These are phyloP conservation scores for Mesorhabditis spiculigera DNA, from an alignment of 2,888 invertebrate species.

Conservation along the genomic window DNA sequence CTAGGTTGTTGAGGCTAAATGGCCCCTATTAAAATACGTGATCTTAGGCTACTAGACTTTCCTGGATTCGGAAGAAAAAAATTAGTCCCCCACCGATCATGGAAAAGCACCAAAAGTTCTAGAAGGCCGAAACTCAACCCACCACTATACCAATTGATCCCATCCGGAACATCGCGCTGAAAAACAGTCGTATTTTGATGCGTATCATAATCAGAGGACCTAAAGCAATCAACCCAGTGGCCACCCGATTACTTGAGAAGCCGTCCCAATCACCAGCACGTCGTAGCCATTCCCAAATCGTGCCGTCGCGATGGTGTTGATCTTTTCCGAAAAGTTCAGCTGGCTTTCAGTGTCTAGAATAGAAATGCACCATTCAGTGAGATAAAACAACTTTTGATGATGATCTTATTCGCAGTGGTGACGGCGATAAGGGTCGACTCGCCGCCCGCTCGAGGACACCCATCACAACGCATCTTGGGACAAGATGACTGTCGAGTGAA, in stretches of 20 bases:
- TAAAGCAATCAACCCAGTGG: neutral
- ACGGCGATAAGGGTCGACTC: conserved; percentile 35
- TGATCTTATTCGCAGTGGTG: conserved; percentile 42
- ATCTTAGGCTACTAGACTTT: no score
- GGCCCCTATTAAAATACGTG: no score
- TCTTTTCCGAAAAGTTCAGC: conserved; percentile 31
- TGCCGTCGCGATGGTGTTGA: conserved; percentile 28
- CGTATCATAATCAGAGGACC: conserved; percentile 79
- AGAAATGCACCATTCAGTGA: neutral
- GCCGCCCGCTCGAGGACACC: conserved; percentile 23
- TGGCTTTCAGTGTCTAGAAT: conserved; percentile 30
- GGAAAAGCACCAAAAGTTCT: neutral
- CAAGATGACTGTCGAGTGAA: conserved; percentile 24
- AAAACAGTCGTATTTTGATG: conserved; percentile 86
- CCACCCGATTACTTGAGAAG: conserved; percentile 16
- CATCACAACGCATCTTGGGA: conserved; percentile 20
- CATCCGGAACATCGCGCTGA: conserved; percentile 84
- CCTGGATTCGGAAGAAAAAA: no score
- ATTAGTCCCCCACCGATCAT: no score
- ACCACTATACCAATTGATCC: conserved; percentile 73
- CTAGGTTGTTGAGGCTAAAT: no score
- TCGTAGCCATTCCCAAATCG: conserved; percentile 29
- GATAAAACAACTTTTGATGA: conserved; percentile 25
- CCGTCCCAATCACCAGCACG: conserved; percentile 37
- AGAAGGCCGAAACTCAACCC: conserved; percentile 55